These are phyloP conservation scores for Adelphocoris suturalis DNA, from an alignment of 2,888 invertebrate species.

Conservation along the genomic window DNA sequence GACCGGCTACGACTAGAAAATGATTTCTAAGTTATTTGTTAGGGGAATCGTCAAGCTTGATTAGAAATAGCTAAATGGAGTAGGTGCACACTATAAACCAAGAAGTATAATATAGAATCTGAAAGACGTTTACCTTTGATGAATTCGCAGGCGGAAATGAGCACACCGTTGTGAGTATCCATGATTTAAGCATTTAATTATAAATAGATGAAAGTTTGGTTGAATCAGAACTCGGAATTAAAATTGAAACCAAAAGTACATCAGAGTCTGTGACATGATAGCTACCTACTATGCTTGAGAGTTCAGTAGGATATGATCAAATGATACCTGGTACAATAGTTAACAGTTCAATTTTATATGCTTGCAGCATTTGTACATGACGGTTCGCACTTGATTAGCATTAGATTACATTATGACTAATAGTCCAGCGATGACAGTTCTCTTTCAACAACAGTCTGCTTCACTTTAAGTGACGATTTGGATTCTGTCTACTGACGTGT, in stretches of 20 bases:
- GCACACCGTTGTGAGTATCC: slow-evolving; percentile 74
- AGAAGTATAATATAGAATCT: too few species aligned
- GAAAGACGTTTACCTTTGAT: slow-evolving; percentile 72
- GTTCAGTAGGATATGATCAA: neutral
- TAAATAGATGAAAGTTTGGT: neutral
- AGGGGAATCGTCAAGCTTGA: too few species aligned
- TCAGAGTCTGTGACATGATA: too few species aligned
- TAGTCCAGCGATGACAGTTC: neutral
- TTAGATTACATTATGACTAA: neutral
- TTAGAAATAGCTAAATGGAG: too few species aligned
- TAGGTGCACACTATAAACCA: too few species aligned
- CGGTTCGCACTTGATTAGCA: too few species aligned
- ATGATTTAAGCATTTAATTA: slow-evolving; percentile 76
- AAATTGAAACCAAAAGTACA: neutral
- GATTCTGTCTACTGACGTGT: neutral
- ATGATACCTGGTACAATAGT: too few species aligned
- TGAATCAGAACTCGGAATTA: neutral
- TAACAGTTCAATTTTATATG: too few species aligned
- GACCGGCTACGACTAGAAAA: too few species aligned
- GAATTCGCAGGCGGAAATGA: slow-evolving; percentile 74
- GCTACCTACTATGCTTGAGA: neutral
- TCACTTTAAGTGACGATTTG: too few species aligned
- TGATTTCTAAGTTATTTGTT: too few species aligned
- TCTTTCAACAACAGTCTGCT: neutral
- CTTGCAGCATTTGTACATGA: too few species aligned